phyloP scores from a whole-genome alignment of 1,140 invertebrate genomes.

The Pogonomyrmex californicus region DNA sequence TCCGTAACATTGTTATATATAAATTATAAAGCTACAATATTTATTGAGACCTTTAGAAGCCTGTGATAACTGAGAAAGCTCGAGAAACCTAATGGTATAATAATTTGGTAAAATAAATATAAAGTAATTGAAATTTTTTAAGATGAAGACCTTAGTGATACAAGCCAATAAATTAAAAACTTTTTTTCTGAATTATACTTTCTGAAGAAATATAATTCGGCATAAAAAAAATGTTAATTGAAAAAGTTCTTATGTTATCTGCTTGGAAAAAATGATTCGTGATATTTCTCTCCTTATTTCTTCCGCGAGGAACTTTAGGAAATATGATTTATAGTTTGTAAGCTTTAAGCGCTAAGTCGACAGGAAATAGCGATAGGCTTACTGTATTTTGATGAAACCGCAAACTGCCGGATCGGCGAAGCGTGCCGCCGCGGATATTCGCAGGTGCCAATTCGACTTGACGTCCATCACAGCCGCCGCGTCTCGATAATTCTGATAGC shows the following conservation, averaged over 20 bases:
- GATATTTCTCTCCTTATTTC: not conserved
- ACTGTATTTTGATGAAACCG: slow-evolving; percentile 91
- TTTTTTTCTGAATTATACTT: not conserved
- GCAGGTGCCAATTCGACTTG: slow-evolving; percentile 90
- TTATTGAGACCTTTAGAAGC: not conserved
- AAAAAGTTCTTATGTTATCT: not conserved
- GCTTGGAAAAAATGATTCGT: not conserved
- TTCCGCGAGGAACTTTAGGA: not conserved
- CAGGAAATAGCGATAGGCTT: slow-evolving; percentile 77
- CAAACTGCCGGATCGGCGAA: slow-evolving; percentile 92
- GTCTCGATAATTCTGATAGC: slow-evolving; percentile 93
- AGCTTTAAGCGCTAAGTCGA: not conserved
- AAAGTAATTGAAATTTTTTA: not conserved
- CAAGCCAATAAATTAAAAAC: not conserved
- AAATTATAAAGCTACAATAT: not conserved
- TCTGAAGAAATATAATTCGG: no score
- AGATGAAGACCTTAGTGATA: not conserved
- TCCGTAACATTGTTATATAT: not conserved
- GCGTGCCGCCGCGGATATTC: slow-evolving; percentile 92
- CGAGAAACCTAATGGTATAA: not conserved
- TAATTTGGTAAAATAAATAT: not conserved
- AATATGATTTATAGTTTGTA: slow-evolving; percentile 3
- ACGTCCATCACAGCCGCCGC: slow-evolving; percentile 88
- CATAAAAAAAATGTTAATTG: no score
- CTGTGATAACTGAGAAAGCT: not conserved